A percentile compares a stretch with the other conserved stretches of the same genome.
Conservation (phyloP, 2,888 invertebrate species). For the Macrosiphum euphorbiae region DNA sequence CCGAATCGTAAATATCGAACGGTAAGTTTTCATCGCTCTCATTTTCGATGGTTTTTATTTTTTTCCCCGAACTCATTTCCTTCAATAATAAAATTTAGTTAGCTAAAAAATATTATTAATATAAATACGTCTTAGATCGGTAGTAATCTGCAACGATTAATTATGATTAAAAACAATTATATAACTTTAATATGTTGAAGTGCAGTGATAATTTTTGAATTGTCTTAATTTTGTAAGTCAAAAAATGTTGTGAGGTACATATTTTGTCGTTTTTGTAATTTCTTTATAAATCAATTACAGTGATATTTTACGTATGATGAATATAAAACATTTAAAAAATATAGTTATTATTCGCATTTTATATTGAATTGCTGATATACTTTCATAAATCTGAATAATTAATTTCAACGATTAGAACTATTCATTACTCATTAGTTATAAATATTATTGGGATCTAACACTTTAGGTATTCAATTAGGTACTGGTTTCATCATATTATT, state of each 20-base stretch:
- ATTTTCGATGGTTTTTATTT: background rate
- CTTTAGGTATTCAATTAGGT: background rate
- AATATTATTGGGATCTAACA: background rate
- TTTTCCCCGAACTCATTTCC: constrained; percentile 40
- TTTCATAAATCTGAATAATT: background rate
- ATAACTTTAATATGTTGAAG: background rate
- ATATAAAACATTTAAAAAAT: background rate
- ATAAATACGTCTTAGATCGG: background rate
- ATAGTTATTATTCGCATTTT: background rate
- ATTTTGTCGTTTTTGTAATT: background rate
- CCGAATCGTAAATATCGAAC: constrained; percentile 28
- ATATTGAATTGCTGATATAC: background rate
- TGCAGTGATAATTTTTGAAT: background rate
- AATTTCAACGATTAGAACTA: background rate
- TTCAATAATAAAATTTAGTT: background rate
- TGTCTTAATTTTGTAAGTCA: background rate
- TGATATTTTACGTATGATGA: background rate
- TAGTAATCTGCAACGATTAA: background rate
- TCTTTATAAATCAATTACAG: background rate
- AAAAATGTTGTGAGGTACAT: background rate
- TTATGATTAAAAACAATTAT: background rate
- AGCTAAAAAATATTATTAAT: background rate
- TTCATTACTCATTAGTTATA: background rate
- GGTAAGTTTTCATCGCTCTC: constrained; percentile 26
- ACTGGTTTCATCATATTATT: background rate